Conservation (phyloP, 2,113 vertebrate species). For the Oceanodroma tethys region DNA sequence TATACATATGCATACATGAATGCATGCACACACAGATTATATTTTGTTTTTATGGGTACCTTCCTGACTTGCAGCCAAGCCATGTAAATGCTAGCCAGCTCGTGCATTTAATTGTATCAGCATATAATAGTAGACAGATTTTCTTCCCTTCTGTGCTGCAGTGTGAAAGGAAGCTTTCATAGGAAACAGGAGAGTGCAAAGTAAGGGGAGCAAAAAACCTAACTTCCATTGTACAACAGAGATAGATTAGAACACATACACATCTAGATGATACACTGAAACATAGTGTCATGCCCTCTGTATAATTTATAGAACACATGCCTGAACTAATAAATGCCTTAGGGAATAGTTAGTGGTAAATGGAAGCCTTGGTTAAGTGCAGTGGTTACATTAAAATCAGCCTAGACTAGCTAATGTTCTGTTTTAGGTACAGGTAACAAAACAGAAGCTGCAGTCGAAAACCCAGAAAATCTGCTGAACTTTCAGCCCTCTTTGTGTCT, state of each 20-base stretch:
- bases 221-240: neutral
- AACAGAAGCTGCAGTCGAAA: neutral
- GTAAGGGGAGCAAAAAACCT: neutral
- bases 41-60: constrained; percentile 11
- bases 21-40: neutral
- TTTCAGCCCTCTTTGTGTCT: neutral
- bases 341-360: neutral
- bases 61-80: constrained; percentile 31
- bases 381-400: neutral
- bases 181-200: neutral
- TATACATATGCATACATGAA: neutral
- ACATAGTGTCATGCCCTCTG: neutral
- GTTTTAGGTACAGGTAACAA: neutral
- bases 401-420: neutral
- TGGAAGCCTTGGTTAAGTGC: neutral
- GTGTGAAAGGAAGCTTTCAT: neutral
- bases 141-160: neutral
- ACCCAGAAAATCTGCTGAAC: neutral
- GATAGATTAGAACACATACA: neutral
- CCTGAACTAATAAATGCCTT: constrained; percentile 19
- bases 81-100: neutral
- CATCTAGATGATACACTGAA: neutral
- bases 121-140: constrained; percentile 43
- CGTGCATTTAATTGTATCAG: constrained; percentile 19
- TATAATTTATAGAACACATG: neutral